These are phyloP conservation scores for Dryadula phaetusa DNA, from an alignment of 2,888 invertebrate species.

Conservation along the genomic window DNA sequence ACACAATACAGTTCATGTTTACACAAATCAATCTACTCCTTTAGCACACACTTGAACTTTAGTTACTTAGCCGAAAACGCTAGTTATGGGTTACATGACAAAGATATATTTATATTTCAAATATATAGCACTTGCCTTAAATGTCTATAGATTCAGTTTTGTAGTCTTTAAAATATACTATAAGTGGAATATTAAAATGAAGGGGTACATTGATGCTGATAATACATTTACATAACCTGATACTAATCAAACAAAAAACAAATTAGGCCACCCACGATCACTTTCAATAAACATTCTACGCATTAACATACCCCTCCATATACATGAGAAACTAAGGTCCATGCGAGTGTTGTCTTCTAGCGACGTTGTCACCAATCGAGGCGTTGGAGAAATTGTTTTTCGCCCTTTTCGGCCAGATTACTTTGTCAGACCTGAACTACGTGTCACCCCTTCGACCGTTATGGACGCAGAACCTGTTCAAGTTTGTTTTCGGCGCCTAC, in stretches of 20 bases:
- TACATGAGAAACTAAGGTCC: conserved; percentile 67
- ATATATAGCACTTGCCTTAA: conserved; percentile 41
- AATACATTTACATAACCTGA: conserved; percentile 24
- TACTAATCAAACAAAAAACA: conserved; percentile 20
- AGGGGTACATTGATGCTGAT: conserved; percentile 66
- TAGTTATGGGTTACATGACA: conserved; percentile 48
- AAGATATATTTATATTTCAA: conserved; percentile 36
- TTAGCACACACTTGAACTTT: conserved; percentile 51
- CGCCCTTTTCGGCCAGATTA: conserved; percentile 98
- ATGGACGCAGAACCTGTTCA: conserved; percentile 95
- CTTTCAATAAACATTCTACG: conserved; percentile 37
- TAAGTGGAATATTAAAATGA: conserved; percentile 42
- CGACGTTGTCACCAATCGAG: conserved; percentile 93
- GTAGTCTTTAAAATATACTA: conserved; percentile 37
- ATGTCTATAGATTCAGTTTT: conserved; percentile 38
- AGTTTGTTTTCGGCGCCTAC: conserved; percentile 97
- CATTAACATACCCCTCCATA: conserved; percentile 70
- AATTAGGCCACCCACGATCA: background rate
- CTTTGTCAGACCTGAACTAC: conserved; percentile 92
- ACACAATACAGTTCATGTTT: conserved; percentile 43
- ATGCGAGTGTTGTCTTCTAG: conserved; percentile 85
- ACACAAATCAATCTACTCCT: conserved; percentile 70
- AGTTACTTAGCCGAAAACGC: conserved; percentile 64
- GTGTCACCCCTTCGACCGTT: conserved; percentile 87
- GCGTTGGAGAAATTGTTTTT: conserved; percentile 99